Evolutionary conservation across 1,140 invertebrate species (phyloP).

Genomic region (Euglossa dilemma): DNA sequence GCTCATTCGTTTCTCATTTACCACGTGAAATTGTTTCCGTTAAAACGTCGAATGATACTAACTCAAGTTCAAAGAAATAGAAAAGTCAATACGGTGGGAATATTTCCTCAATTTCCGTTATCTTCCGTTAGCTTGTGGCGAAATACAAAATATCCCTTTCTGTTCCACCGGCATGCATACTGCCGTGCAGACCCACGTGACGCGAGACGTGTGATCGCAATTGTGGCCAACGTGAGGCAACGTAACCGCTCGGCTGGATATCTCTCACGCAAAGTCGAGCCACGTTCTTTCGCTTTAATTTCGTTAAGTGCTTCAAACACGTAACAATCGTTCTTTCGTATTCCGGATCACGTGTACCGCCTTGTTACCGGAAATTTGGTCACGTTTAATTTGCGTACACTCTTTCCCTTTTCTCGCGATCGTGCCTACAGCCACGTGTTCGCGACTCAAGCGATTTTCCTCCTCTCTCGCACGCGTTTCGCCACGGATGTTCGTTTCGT

Average conservation of each 20-base stretch:
- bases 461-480: not conserved
- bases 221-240: constrained; percentile 43
- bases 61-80: not conserved
- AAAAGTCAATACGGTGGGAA: not conserved
- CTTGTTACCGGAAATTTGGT: constrained; percentile 31
- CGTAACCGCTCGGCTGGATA: constrained; percentile 24
- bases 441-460: too few species aligned
- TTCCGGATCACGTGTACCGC: constrained; percentile 15
- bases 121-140: not conserved
- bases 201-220: constrained; percentile 27
- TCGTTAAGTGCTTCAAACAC: constrained; percentile 42
- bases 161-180: not conserved
- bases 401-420: not conserved
- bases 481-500: too few species aligned
- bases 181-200: constrained; percentile 39
- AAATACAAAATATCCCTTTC: not conserved
- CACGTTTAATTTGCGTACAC: constrained; percentile 12
- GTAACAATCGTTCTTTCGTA: constrained; percentile 26
- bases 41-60: not conserved
- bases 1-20: too few species aligned
- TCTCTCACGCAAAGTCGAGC: constrained; percentile 27
- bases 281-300: constrained; percentile 42
- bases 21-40: not conserved
- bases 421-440: not conserved
- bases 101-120: not conserved